Evolutionary conservation across 1,140 invertebrate species (phyloP).

Genomic region (Drosophila tristis): DNA sequence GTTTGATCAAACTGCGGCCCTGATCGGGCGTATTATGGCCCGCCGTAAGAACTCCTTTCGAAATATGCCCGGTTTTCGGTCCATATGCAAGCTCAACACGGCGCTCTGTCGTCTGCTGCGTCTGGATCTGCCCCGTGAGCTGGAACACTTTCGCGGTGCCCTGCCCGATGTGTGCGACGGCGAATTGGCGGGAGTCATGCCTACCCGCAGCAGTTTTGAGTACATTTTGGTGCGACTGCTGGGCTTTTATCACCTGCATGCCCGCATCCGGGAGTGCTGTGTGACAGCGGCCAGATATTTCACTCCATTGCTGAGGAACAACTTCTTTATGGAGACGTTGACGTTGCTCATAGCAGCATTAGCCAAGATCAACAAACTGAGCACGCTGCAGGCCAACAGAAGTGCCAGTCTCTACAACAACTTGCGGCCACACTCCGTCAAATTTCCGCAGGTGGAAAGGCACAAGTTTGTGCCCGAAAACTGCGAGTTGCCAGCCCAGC

Average conservation of each 20-base stretch:
- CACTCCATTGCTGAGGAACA: constrained; percentile 58
- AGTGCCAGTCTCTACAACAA: constrained; percentile 65
- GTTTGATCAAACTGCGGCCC: constrained; percentile 67
- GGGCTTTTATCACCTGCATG: constrained; percentile 53
- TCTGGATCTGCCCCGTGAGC: constrained; percentile 60
- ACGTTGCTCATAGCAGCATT: constrained; percentile 69
- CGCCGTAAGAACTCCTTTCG: constrained; percentile 76
- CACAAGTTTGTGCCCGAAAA: constrained; percentile 49
- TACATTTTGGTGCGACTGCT: constrained; percentile 66
- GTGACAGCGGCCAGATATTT: constrained; percentile 61
- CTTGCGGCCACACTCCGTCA: constrained; percentile 24
- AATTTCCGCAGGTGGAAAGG: constrained; percentile 56
- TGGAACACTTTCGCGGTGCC: constrained; percentile 62
- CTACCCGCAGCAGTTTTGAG: constrained; percentile 67
- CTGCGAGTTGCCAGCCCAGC: constrained; percentile 33
- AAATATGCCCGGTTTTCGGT: constrained; percentile 65
- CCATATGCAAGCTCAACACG: constrained; percentile 67
- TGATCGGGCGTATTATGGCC: constrained; percentile 72
- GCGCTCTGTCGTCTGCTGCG: constrained; percentile 70
- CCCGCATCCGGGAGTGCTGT: constrained; percentile 71
- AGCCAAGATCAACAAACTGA: constrained; percentile 69
- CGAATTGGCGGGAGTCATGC: constrained; percentile 46
- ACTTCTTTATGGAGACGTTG: constrained; percentile 68
- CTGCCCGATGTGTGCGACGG: constrained; percentile 67
- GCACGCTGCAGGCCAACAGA: constrained; percentile 39